phyloP scores from a whole-genome alignment of 2,113 vertebrate genomes.

The Trichomycterus rosablanca region DNA sequence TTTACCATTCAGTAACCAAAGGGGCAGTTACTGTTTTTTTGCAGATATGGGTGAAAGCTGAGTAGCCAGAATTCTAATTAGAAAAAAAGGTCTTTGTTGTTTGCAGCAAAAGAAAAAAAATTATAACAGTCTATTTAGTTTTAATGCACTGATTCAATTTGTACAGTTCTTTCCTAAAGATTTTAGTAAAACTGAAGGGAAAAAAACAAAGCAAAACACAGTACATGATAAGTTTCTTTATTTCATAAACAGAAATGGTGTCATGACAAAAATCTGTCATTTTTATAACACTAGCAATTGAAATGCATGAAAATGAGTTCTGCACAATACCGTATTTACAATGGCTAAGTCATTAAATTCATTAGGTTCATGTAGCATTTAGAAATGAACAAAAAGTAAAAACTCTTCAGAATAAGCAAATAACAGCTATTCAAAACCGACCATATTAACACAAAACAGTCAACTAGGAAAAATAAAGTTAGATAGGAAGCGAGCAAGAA shows the following conservation, averaged over 20 bases:
- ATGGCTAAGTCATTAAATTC: conserved; percentile 85
- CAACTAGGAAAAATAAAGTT: conserved; percentile 82
- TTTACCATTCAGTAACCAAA: too few species aligned
- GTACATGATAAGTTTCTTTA: conserved; percentile 97
- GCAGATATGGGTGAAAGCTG: too few species aligned
- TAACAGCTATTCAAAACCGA: conserved; percentile 94
- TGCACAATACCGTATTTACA: conserved; percentile 99
- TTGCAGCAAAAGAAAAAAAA: too few species aligned
- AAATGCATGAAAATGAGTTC: conserved; percentile 90
- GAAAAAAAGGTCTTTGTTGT: too few species aligned
- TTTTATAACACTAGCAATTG: conserved; percentile 96
- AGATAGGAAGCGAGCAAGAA: conserved; percentile 59
- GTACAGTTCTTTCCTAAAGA: too few species aligned
- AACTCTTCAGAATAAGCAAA: conserved; percentile 97
- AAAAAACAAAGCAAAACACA: conserved; percentile 41
- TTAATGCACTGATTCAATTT: too few species aligned
- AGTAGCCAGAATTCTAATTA: too few species aligned
- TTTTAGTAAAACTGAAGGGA: background rate
- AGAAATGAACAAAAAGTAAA: conserved; percentile 83
- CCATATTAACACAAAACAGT: conserved; percentile 99
- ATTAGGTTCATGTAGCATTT: conserved; percentile 92
- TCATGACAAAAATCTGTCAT: conserved; percentile 93
- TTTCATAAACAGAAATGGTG: conserved; percentile 99
- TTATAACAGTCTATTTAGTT: too few species aligned
- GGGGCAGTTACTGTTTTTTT: too few species aligned